Conservation (phyloP, 2,797 vertebrate genomes). For the Phataginus tricuspis region DNA sequence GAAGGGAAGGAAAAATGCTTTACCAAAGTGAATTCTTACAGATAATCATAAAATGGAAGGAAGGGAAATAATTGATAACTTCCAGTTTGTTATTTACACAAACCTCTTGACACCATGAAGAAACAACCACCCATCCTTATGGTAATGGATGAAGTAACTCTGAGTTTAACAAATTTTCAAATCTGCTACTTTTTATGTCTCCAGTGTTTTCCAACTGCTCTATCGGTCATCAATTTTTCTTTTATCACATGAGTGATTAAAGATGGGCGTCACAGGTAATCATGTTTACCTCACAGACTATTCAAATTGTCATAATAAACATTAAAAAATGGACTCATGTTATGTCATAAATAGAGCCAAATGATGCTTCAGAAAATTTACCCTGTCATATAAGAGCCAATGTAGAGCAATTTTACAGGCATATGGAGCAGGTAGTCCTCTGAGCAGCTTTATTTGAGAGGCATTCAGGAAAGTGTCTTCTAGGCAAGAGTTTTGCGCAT, state of each 20-base stretch:
- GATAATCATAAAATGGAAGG: constrained; percentile 71
- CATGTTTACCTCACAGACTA: not conserved
- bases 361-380: constrained; percentile 11
- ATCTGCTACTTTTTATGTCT: constrained; percentile 52
- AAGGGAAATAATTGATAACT: constrained; percentile 79
- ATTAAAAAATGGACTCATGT: not conserved
- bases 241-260: constrained; percentile 54
- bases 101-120: constrained; percentile 73
- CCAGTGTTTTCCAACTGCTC: constrained; percentile 47
- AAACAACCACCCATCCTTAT: constrained; percentile 58
- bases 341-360: constrained; percentile 20
- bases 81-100: constrained; percentile 73
- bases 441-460: not conserved
- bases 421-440: not conserved
- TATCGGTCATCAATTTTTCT: constrained; percentile 45
- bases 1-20: constrained; percentile 79
- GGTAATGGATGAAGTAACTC: constrained; percentile 50
- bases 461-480: not conserved
- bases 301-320: constrained; percentile 41
- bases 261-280: constrained; percentile 40
- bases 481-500: not conserved
- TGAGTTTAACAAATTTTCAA: constrained; percentile 53
- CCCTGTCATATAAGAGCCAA: not conserved
- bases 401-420: not conserved
- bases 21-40: constrained; percentile 74